Base-by-base conservation (phyloP, 2,888 invertebrate genomes). In the Patella pellucida region DNA sequence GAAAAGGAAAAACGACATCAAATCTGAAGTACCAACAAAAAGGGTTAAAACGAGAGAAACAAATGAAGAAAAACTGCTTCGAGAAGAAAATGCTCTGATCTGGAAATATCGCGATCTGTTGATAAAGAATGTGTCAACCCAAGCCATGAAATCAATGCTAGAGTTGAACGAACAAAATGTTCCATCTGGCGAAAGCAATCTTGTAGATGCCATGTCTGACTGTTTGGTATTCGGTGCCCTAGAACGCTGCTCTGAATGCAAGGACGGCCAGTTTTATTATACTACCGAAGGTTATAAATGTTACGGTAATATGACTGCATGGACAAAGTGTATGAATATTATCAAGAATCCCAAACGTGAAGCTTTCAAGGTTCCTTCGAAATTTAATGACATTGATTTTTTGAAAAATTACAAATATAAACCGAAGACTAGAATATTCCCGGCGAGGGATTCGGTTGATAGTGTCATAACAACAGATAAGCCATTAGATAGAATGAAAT, bases 221-320 rank as follows among this genome's bases (percentile, higher is more conserved):
- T 93, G 94, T 52, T 94, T 99, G 94, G 93, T 94, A 0, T 99
- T 99, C 92, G 99, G 99, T 52, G 94, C 94, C 2, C 92, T 97
- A 3, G 91, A 93, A 78, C 93, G 93, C 0, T 99, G 99, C 86
- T 90, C 93, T 0, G 94, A 95, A 84, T 99, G 99, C 88, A 93
- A 93, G 72, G 90, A 92, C 1, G 96, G 96, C 0, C 95, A 96
- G 86, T 92, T 92, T 56, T 87, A 85, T 41, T 92, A 90, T 85
- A 89, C 88, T 85, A 80, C 84, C 94, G 92, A 93, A 77, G 95
- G 96, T 5, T 99, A 99, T 89, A 93, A 94, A 80, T 99, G 99
- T 90, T 94, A 93, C 79, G 97, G 97, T 51, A 92, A 95, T 88
- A 85, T 96, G 52, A 95, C 94, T 15, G 97, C 97, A 88, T 99